Percentiles rank a stretch among this genome's conserved stretches.
These are phyloP conservation scores for Myopa testacea DNA, from an alignment of 2,888 invertebrate species.

Conservation along the genomic window DNA sequence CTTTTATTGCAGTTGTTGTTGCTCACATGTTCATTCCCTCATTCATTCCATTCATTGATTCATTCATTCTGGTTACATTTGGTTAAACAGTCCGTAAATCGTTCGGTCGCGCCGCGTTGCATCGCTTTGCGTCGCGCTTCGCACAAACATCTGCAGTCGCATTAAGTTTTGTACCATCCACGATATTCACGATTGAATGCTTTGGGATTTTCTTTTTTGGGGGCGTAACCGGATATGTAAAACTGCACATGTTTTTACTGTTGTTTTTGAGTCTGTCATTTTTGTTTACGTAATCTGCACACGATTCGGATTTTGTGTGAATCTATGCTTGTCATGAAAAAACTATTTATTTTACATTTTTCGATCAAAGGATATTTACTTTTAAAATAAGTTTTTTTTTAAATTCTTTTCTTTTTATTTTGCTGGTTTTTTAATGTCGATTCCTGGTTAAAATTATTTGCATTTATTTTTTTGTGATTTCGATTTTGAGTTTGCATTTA, in stretches of 20 bases:
- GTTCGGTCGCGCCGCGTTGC: too few relatives aligned
- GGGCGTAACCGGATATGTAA: background rate
- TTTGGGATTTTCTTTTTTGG: background rate
- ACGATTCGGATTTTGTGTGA: slow-evolving; percentile 1
- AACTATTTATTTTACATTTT: background rate
- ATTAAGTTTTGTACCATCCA: background rate
- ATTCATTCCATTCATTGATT: background rate
- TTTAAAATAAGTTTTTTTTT: too few relatives aligned
- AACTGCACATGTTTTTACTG: slow-evolving; percentile 10
- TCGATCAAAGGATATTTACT: background rate
- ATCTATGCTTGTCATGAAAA: background rate
- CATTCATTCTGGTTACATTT: slow-evolving; percentile 32
- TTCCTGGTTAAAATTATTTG: too few relatives aligned
- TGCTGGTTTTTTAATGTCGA: too few relatives aligned
- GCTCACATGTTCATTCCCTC: background rate
- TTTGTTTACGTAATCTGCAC: background rate
- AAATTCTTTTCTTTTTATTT: too few relatives aligned
- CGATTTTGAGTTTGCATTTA: too few relatives aligned
- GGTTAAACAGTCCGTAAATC: slow-evolving; percentile 23
- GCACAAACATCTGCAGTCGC: slow-evolving; percentile 9
- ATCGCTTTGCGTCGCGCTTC: background rate
- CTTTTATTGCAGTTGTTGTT: slow-evolving; percentile 26
- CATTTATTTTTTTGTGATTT: too few relatives aligned
- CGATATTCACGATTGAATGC: background rate
- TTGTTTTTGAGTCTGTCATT: background rate